Conservation (phyloP, 2,113 vertebrate species). For the Puntigrus tetrazona region DNA sequence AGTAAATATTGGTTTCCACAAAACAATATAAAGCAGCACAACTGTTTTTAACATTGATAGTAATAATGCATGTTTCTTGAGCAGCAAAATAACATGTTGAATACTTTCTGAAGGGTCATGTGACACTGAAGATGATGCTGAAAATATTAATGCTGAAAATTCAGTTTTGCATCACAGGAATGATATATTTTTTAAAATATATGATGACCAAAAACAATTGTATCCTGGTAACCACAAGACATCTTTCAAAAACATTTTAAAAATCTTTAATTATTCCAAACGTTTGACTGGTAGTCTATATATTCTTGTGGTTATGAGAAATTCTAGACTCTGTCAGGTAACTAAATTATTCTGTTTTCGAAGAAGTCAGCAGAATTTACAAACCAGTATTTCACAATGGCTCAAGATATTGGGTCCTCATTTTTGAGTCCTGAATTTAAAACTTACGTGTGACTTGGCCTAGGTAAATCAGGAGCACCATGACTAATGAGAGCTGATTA, state of each 20-base stretch:
- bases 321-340: background rate
- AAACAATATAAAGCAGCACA: background rate
- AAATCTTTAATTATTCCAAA: background rate
- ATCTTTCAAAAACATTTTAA: background rate
- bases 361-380: background rate
- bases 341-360: background rate
- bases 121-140: too few species aligned
- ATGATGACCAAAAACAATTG: background rate
- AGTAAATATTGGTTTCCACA: background rate
- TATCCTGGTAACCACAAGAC: background rate
- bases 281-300: background rate
- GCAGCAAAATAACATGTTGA: background rate
- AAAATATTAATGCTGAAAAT: too few species aligned
- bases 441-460: background rate
- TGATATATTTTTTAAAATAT: too few species aligned
- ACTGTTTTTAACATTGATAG: background rate
- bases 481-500: constrained; percentile 4
- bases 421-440: background rate
- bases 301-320: background rate
- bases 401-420: background rate
- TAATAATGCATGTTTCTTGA: background rate
- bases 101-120: too few species aligned
- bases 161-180: too few species aligned
- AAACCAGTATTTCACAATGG: background rate
- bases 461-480: constrained; percentile 1